phyloP scores from a whole-genome alignment of 2,888 invertebrate species.

The Drosophila nr. medialis region DNA sequence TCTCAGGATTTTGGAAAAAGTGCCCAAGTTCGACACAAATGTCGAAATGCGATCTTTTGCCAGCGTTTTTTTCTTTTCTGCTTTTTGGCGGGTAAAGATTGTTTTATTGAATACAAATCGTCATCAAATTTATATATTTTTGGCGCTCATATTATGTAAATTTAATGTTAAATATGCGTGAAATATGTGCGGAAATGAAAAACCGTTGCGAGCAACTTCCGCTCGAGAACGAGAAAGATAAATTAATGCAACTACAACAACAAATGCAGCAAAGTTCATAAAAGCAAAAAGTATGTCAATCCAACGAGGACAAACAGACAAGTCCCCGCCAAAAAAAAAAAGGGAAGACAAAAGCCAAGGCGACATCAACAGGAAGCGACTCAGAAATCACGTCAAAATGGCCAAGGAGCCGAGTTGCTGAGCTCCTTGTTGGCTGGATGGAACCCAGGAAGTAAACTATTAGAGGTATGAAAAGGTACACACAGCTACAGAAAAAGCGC shows the following conservation, averaged over 20 bases:
- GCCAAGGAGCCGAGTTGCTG: slow-evolving; percentile 30
- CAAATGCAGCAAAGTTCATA: slow-evolving; percentile 63
- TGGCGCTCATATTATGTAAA: slow-evolving; percentile 72
- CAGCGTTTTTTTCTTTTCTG: slow-evolving; percentile 17
- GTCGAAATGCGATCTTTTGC: background rate
- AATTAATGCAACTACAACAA: slow-evolving; percentile 26
- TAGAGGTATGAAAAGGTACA: slow-evolving; percentile 62
- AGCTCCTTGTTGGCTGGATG: slow-evolving; percentile 43
- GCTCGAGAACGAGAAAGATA: slow-evolving; percentile 52
- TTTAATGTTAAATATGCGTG: slow-evolving; percentile 27
- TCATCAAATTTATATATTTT: slow-evolving; percentile 32
- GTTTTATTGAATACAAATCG: slow-evolving; percentile 16
- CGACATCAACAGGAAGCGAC: slow-evolving; percentile 80
- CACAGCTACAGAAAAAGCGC: slow-evolving; percentile 69
- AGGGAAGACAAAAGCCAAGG: slow-evolving; percentile 31
- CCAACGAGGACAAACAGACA: slow-evolving; percentile 66
- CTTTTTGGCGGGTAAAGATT: slow-evolving; percentile 59
- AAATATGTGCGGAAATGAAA: slow-evolving; percentile 57
- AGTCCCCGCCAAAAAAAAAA: slow-evolving; percentile 30
- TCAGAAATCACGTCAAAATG: slow-evolving; percentile 81
- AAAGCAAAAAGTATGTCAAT: slow-evolving; percentile 77
- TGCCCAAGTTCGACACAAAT: too few relatives aligned
- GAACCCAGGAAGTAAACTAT: slow-evolving; percentile 83
- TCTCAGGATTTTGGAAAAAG: too few relatives aligned
- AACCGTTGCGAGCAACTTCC: slow-evolving; percentile 69